Evolutionary conservation across 2,797 vertebrate species (phyloP).

Genomic region (Myotis pilosus): DNA sequence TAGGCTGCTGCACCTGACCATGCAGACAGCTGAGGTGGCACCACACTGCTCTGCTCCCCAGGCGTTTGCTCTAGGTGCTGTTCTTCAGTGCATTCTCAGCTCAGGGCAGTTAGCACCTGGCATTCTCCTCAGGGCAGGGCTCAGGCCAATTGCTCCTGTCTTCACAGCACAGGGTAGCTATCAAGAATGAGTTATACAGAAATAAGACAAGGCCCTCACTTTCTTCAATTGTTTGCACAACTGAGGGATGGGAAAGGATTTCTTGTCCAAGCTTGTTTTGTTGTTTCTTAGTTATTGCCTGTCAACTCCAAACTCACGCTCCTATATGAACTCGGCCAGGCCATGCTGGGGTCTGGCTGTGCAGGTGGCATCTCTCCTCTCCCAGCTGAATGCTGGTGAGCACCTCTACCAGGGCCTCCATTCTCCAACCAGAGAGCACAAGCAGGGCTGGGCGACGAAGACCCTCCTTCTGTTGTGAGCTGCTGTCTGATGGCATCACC

Average conservation of each 20-base stretch:
- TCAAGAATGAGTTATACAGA: background rate
- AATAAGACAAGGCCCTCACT: too few species aligned
- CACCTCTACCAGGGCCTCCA: accelerated
- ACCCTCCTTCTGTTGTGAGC: accelerated
- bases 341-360: accelerated
- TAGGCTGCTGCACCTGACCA: accelerated
- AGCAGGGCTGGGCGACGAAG: accelerated
- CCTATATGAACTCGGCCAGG: accelerated
- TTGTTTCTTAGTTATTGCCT: accelerated
- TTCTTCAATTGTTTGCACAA: background rate
- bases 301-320: background rate
- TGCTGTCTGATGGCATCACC: accelerated
- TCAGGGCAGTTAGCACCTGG: background rate
- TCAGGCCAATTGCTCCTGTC: too few species aligned
- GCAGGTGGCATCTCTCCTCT: accelerated
- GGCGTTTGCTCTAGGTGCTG: accelerated
- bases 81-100: background rate
- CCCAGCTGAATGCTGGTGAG: accelerated
- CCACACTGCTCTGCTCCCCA: accelerated
- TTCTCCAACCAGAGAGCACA: background rate
- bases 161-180: background rate
- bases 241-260: background rate
- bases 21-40: too few species aligned
- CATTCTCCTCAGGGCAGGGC: background rate
- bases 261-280: background rate